phyloP scores from a whole-genome alignment of 2,113 vertebrate genomes.

The Chaenogobius annularis region DNA sequence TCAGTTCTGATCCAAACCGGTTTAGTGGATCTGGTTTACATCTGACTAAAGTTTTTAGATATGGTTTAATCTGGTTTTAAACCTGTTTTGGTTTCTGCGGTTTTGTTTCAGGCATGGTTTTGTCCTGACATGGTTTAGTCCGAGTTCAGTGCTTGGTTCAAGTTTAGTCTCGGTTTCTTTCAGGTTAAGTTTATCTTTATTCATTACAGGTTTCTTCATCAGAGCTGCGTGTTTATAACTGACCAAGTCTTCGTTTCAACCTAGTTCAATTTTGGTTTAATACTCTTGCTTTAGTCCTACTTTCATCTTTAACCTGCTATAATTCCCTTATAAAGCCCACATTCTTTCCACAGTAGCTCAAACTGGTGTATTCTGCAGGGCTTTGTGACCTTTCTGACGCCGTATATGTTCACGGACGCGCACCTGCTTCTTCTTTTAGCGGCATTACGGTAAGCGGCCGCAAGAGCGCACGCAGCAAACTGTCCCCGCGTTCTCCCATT shows the following conservation, averaged over 20 bases:
- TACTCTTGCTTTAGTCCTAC: background rate
- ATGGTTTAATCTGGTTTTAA: too few relatives aligned
- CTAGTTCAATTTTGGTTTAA: background rate
- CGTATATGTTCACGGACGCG: conserved; percentile 43
- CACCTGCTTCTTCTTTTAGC: conserved; percentile 84
- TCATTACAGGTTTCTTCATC: too few relatives aligned
- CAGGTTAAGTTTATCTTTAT: too few relatives aligned
- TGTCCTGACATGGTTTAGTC: background rate
- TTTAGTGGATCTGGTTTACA: background rate
- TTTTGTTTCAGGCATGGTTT: too few relatives aligned
- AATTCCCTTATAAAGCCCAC: background rate
- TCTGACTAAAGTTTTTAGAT: too few relatives aligned
- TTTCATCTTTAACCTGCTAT: background rate
- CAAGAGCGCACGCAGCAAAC: conserved; percentile 37
- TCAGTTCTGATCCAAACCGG: background rate
- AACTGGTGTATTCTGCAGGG: too few relatives aligned
- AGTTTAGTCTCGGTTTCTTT: background rate
- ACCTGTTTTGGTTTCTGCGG: too few relatives aligned
- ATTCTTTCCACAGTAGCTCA: too few relatives aligned
- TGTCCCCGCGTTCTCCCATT: conserved; percentile 54
- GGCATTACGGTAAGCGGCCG: conserved; percentile 82
- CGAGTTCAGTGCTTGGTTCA: background rate
- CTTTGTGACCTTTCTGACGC: too few relatives aligned
- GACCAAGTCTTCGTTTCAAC: too few relatives aligned
- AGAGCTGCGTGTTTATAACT: too few relatives aligned